Evolutionary conservation across 2,888 invertebrate genomes (phyloP), one percentile per base, ranked within the genome.

Genomic region (Alloscopus bannaensis): DNA sequence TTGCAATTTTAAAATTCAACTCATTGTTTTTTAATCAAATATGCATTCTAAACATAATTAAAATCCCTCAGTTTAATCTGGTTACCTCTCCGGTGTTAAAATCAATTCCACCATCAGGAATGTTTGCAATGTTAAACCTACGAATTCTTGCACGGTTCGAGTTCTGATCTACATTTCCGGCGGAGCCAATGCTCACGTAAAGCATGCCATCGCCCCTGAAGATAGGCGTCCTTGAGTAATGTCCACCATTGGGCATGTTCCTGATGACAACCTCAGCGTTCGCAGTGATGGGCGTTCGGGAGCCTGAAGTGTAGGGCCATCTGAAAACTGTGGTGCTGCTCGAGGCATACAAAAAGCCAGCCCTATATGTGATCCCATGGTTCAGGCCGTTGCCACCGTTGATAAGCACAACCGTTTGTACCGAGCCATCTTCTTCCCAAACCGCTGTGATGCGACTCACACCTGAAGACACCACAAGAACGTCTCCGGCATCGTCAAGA

Each of bases 261-360:
- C 26, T 26, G 6, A 84, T 72, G 11, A 83, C 81, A 8, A 79
- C 47, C 47, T 80, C 77, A 31, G 65, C 57, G 4, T 66, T 55
- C 52, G 28, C 28, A 52, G 36, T 18, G 3, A 75, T 29, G 0
- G n/a, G 29, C 22, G 36, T 36, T n/a, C 84, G 26, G 31, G 65
- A 55, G 24, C 84, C 85, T 0, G 84, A 60, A 16, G 28, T 59
- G 64, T 84, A 85, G n/a, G 81, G 81, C 84, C 84, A 84, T 2
- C 83, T 65, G 18, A 77, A 80, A 16, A 84, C 82, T 4, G 60
- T 60, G 0, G 70, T 50, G 0, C 62, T 3, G 29, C 71, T 72
- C 26, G 82, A 81, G 3, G 84, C 84, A 59, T 85, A 85, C n/a
- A 85, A 24, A 31, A 20, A 85, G 1, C 81, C 82, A 6, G 50